Evolutionary conservation across 1,140 invertebrate species (phyloP), one percentile per base, ranked within the genome.

Genomic region (Drosophila baimaii): DNA sequence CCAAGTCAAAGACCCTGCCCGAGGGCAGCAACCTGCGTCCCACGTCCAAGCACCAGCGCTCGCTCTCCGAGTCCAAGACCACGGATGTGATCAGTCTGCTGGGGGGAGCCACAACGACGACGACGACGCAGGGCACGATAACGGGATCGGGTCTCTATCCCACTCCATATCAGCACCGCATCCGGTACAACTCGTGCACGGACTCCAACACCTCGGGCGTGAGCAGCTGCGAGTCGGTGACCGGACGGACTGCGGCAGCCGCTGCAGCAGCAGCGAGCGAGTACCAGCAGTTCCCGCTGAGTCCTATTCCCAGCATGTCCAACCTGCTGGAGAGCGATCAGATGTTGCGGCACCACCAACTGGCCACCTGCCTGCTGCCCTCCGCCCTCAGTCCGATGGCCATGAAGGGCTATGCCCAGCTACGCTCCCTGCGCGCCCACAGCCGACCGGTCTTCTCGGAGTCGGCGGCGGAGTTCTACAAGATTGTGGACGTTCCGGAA

Each of bases 251-350:
- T 23, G 79, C 88, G 15, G 83, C 78, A 29, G 76, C 82, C 12
- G 71, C 81, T 4, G 81, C 79, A 39, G 77, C 82, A 6, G 81
- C 75, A 44, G 79, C 81, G 39, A 95, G 95, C 57, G 95, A 95
- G 62, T 93, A 94, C 80, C 93, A 95, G 66, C 93, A 95, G 81
- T 96, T 86, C 37, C 81, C 95, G 13, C 92, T 97, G n/a, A 97
- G 96, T 92, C 96, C 96, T 2, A 96, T 97, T 81, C 95, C 96
- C 1, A 97, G 96, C 92, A 95, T 95, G 66, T 95, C 95, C 49
- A 95, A 94, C 91, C 89, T 95, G 63, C 82, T 91, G 49, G 92
- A 91, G 44, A 79, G 92, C 58, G 91, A 90, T 69, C 78, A 88
- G 12, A 54, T 91, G 44, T 27, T 92, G 5, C 86, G 92, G 13